These are phyloP conservation scores for Drosophila macrothrix DNA, from an alignment of 2,888 invertebrate genomes.

Conservation along the genomic window DNA sequence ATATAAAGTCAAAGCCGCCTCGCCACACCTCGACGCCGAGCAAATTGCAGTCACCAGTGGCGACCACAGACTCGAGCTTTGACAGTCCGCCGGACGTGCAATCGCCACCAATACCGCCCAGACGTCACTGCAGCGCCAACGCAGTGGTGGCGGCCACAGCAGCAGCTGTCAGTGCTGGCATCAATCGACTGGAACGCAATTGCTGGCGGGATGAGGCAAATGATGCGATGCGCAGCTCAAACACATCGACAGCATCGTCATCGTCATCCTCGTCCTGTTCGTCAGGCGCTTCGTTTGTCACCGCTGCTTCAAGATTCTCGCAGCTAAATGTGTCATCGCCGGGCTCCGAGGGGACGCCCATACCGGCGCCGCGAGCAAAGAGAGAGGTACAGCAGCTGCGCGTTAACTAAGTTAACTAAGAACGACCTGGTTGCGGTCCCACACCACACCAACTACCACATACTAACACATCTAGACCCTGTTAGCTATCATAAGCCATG, in stretches of 20 bases:
- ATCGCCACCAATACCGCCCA: slow-evolving; percentile 84
- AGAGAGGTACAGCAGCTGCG: slow-evolving; percentile 83
- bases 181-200: slow-evolving; percentile 78
- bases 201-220: slow-evolving; percentile 78
- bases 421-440: slow-evolving; percentile 61
- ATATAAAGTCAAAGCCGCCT: slow-evolving; percentile 62
- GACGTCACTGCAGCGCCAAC: slow-evolving; percentile 71
- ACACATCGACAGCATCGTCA: slow-evolving; percentile 67
- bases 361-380: slow-evolving; percentile 83
- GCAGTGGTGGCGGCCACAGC: slow-evolving; percentile 73
- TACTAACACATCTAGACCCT: slow-evolving; percentile 57
- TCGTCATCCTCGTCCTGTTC: slow-evolving; percentile 73
- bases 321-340: slow-evolving; percentile 70
- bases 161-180: slow-evolving; percentile 79
- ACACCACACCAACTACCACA: slow-evolving; percentile 36
- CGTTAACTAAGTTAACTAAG: slow-evolving; percentile 45
- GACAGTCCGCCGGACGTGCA: slow-evolving; percentile 84
- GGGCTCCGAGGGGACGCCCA: slow-evolving; percentile 69
- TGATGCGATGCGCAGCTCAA: slow-evolving; percentile 69
- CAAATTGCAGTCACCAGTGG: slow-evolving; percentile 49
- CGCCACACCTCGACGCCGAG: slow-evolving; percentile 61
- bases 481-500: slow-evolving; percentile 16
- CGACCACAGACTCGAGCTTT: slow-evolving; percentile 80
- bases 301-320: slow-evolving; percentile 78
- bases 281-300: slow-evolving; percentile 78